Evolutionary conservation across 2,888 invertebrate genomes (phyloP), one percentile per base, ranked within the genome.

Genomic region (Melieria omissa): DNA sequence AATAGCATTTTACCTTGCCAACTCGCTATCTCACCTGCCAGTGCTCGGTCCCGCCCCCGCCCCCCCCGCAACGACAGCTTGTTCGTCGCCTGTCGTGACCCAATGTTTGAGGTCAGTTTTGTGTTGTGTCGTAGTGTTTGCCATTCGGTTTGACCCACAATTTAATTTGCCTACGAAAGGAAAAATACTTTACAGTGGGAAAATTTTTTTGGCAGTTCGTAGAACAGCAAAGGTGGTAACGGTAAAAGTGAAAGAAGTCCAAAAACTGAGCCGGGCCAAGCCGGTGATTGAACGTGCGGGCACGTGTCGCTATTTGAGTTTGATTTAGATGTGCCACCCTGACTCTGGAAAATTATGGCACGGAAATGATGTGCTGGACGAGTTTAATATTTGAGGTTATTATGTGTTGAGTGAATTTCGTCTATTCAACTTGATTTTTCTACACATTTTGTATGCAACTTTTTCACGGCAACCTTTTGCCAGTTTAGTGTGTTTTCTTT

Each of bases 201-300:
- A 46, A 52, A 6, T 12, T 41, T 47, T 7, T n/a, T 29, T 1
- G 14, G 42, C n/a, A n/a, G 5, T 45, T 42, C 16, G n/a, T 4
- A 1, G 2, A 7, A 0, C n/a, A 41, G 60, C 6, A 44, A 8
- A 12, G 57, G 58, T n/a, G 6, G 60, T 42, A 54, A 65, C 52
- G 54, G 47, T 49, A 49, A 67, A 58, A 66, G 60, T 58, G 45
- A 57, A 6, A 55, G 47, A 45, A 58, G 58, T 66, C n/a, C 42
- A 49, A 58, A n/a, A 46, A 29, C 29, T 29, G 3, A 29, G 29
- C 29, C 67, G 44, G 45, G 61, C 49, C 60, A 16, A 49, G 7
- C 44, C 64, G 61, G 65, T 74, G 74, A 74, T 74, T 72, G 72
- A 74, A 62, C 65, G 68, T 52, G 52, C 64, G 70, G 49, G 70